These are phyloP conservation scores for Ariopsis seemanni DNA, from an alignment of 2,113 vertebrate genomes.

Conservation along the genomic window DNA sequence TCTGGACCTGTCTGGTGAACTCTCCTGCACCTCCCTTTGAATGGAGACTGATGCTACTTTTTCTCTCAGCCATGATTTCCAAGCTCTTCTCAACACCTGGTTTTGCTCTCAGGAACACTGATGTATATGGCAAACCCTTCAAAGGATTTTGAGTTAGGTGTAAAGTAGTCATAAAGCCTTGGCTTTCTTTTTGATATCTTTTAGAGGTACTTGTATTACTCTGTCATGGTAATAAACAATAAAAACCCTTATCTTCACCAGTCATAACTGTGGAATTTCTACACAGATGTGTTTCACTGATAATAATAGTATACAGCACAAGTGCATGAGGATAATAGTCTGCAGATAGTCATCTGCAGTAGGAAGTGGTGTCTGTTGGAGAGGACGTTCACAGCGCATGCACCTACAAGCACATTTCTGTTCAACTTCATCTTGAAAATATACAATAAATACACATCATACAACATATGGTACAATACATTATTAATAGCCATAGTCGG, in stretches of 20 bases:
- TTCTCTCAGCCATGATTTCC: slow-evolving; percentile 81
- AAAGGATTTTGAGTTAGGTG: not conserved
- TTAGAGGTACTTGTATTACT: not conserved
- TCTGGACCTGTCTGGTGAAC: slow-evolving; percentile 86
- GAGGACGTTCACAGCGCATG: not conserved
- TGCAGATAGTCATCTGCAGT: too few species aligned
- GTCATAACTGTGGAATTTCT: not conserved
- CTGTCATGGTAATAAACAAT: slow-evolving; percentile 19
- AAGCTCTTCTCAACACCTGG: slow-evolving; percentile 3
- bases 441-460: not conserved
- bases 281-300: not conserved
- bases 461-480: slow-evolving; percentile 31
- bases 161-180: not conserved
- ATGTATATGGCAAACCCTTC: not conserved
- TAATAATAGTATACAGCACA: not conserved
- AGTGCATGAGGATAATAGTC: not conserved
- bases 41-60: slow-evolving; percentile 55
- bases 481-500: slow-evolving; percentile 62
- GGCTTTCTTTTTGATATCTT: not conserved
- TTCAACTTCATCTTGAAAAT: not conserved
- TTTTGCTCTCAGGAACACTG: slow-evolving; percentile 23
- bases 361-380: not conserved
- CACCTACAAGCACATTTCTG: not conserved
- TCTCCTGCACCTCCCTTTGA: slow-evolving; percentile 73
- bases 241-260: not conserved